Evolutionary conservation across 2,797 vertebrate species (phyloP).

Genomic region (Enteromius viviparus): DNA sequence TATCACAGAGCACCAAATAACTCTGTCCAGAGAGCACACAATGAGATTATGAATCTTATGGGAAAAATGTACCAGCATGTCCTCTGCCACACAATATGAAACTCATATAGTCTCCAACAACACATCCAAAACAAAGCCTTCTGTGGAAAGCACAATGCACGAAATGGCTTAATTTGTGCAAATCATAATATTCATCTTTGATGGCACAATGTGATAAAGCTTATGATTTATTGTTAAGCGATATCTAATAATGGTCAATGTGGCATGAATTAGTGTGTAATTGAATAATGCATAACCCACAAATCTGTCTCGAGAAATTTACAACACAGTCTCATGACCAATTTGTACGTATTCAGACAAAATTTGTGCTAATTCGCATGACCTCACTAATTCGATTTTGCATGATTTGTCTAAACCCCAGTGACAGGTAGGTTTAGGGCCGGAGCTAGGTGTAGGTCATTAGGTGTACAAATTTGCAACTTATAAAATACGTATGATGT

Average conservation of each 20-base stretch:
- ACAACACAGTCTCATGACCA: too few relatives aligned
- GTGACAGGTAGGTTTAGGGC: too few relatives aligned
- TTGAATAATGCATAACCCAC: not conserved
- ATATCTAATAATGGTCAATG: not conserved
- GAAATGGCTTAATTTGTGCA: not conserved
- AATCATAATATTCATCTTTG: not conserved
- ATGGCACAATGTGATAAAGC: not conserved
- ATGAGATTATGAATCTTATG: constrained; percentile 32
- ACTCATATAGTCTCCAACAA: not conserved
- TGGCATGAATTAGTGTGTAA: not conserved
- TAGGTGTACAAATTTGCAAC: too few relatives aligned
- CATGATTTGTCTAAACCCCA: too few relatives aligned
- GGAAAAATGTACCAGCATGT: not conserved
- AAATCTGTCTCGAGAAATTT: not conserved
- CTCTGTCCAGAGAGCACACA: constrained; percentile 11
- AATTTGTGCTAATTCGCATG: too few relatives aligned
- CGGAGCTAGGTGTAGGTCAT: too few relatives aligned
- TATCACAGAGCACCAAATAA: constrained; percentile 15
- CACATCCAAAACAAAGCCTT: not conserved
- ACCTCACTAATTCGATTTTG: too few relatives aligned
- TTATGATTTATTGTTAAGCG: not conserved
- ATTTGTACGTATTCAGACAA: too few relatives aligned
- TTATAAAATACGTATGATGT: too few relatives aligned
- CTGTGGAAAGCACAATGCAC: not conserved
- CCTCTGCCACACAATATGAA: not conserved